Conservation (phyloP, 2,888 invertebrate genomes). For the Agonopterix heracliana region DNA sequence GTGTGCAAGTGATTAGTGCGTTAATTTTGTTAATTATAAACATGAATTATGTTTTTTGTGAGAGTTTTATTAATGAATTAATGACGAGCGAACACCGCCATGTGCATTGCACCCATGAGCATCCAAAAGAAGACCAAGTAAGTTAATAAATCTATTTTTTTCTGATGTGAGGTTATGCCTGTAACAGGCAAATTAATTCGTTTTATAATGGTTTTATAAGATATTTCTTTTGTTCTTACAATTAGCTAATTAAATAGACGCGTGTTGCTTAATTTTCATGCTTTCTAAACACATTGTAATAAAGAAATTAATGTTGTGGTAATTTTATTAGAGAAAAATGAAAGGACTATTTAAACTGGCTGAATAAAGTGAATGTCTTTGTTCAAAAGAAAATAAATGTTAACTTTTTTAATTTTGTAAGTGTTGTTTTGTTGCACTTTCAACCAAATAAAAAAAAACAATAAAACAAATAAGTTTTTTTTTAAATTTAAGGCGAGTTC, state of each 20-base stretch:
- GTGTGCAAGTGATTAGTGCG: slow-evolving; percentile 31
- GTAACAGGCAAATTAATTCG: too few relatives aligned
- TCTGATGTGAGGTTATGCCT: neutral
- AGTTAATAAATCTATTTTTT: slow-evolving; percentile 31
- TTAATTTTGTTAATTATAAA: slow-evolving; percentile 29
- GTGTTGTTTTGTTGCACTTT: too few relatives aligned
- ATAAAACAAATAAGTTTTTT: too few relatives aligned
- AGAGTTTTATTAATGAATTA: slow-evolving; percentile 34
- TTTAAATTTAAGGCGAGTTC: too few relatives aligned
- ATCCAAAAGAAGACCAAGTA: slow-evolving; percentile 82
- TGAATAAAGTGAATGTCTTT: too few relatives aligned
- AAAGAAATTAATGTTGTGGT: neutral
- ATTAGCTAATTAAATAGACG: slow-evolving; percentile 1
- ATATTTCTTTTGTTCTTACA: slow-evolving; percentile 1
- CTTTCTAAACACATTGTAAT: slow-evolving; percentile 2
- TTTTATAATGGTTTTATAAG: neutral
- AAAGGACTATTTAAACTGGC: too few relatives aligned
- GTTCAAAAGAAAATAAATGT: too few relatives aligned
- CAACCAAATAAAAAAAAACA: too few relatives aligned
- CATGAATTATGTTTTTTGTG: slow-evolving; percentile 29
- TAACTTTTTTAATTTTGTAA: too few relatives aligned
- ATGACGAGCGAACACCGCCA: slow-evolving; percentile 36
- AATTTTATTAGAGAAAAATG: too few relatives aligned
- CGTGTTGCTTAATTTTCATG: slow-evolving; percentile 1
- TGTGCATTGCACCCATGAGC: slow-evolving; percentile 78